Conservation (phyloP, 2,797 vertebrate species). For the Myripristis jacobus region DNA sequence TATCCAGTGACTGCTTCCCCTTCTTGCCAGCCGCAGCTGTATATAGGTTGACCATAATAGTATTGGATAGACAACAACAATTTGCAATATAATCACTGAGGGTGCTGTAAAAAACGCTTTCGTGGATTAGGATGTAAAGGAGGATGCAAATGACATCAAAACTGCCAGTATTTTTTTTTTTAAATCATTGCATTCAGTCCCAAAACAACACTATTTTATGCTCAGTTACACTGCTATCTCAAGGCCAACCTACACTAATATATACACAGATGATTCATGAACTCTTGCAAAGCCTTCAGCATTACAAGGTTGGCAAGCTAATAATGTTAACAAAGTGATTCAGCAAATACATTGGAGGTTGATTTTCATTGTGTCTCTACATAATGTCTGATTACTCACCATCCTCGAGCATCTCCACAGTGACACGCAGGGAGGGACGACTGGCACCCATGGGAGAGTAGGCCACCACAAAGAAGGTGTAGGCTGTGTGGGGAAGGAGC, state of each 20-base stretch:
- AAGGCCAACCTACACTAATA: too few species aligned
- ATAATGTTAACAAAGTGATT: neutral
- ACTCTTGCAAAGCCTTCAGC: neutral
- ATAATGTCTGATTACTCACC: constrained; percentile 81
- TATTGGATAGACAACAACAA: too few species aligned
- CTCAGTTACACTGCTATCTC: too few species aligned
- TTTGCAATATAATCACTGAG: too few species aligned
- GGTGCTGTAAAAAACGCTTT: neutral
- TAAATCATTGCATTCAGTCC: too few species aligned
- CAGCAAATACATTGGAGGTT: constrained; percentile 10
- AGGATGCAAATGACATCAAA: too few species aligned
- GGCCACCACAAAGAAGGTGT: constrained; percentile 96
- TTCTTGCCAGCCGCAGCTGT: too few species aligned
- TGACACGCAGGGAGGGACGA: constrained; percentile 87
- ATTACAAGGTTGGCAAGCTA: neutral
- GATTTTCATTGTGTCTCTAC: constrained; percentile 8
- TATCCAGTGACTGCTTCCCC: too few species aligned
- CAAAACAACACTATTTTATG: too few species aligned
- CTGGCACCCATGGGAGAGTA: constrained; percentile 97
- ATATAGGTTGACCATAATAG: too few species aligned
- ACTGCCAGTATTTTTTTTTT: too few species aligned
- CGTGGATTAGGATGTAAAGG: neutral
- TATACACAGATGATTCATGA: constrained; percentile 4
- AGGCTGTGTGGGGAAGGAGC: constrained; percentile 93
- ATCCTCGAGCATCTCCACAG: constrained; percentile 92